These are phyloP conservation scores for Magallana nippona DNA, from an alignment of 2,888 invertebrate genomes.

Conservation along the genomic window DNA sequence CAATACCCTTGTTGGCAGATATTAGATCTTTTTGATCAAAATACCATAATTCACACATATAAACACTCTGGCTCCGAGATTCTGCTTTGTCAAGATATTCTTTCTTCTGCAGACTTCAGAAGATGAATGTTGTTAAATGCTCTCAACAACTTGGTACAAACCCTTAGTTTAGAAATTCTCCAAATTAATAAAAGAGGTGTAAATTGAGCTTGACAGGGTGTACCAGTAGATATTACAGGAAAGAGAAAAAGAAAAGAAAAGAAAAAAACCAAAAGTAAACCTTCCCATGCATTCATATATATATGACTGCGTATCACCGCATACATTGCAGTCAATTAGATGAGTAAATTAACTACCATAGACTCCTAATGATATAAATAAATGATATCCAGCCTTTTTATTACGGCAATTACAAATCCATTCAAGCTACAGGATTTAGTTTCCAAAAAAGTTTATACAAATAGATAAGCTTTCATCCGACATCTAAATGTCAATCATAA, in stretches of 20 bases:
- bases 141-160: slow-evolving; percentile 25
- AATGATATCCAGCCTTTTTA: slow-evolving; percentile 18
- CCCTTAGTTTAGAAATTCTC: slow-evolving; percentile 6
- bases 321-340: slow-evolving; percentile 1
- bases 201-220: slow-evolving; percentile 29
- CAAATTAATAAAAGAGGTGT: slow-evolving; percentile 24
- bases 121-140: slow-evolving; percentile 17
- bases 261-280: not conserved
- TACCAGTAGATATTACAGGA: not conserved
- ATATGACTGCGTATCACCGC: not conserved
- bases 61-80: slow-evolving; percentile 10
- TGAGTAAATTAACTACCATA: not conserved
- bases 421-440: not conserved
- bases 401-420: slow-evolving; percentile 7
- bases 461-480: not conserved
- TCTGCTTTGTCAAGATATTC: slow-evolving; percentile 24
- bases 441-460: not conserved
- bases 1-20: slow-evolving; percentile 31
- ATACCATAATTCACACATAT: slow-evolving; percentile 28
- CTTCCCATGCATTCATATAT: not conserved
- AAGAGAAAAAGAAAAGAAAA: not conserved
- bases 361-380: not conserved
- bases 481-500: too few species aligned
- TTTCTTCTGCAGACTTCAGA: slow-evolving; percentile 26
- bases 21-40: slow-evolving; percentile 33